Evolutionary conservation across 2,888 invertebrate genomes (phyloP).

Genomic region (Thymelicus lineola): DNA sequence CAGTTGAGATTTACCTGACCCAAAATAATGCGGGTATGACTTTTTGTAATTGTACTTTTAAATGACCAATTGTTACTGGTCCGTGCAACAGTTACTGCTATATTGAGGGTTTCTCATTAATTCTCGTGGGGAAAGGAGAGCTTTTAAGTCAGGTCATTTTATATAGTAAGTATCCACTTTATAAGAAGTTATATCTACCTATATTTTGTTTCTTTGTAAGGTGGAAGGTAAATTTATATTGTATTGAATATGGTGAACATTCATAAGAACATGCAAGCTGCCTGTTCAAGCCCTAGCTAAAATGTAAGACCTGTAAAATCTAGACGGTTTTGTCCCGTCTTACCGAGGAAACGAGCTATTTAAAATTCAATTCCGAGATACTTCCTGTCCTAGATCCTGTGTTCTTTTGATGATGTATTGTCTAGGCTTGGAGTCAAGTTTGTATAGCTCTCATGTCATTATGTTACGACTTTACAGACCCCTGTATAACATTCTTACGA

Average conservation of each 20-base stretch:
- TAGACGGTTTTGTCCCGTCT: background rate
- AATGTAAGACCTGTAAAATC: too few species aligned
- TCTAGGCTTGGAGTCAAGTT: background rate
- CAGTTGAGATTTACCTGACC: conserved; percentile 33
- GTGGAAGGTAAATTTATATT: too few species aligned
- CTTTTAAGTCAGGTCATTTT: background rate
- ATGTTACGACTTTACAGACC: too few species aligned
- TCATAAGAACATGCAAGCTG: too few species aligned
- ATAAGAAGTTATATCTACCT: too few species aligned
- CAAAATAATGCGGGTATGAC: conserved; percentile 25
- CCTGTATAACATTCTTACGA: too few species aligned
- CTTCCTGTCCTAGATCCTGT: background rate
- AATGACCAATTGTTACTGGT: conserved; percentile 34
- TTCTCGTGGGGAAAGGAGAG: conserved; percentile 28
- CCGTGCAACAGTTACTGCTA: conserved; percentile 21
- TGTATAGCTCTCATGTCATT: too few species aligned
- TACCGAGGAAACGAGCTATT: conserved; percentile 21
- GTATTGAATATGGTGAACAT: too few species aligned
- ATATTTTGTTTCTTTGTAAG: too few species aligned
- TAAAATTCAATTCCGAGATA: conserved; percentile 21
- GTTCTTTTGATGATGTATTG: conserved; percentile 16
- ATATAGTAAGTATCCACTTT: background rate
- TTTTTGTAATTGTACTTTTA: conserved; percentile 36
- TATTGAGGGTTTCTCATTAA: conserved; percentile 28
- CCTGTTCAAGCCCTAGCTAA: too few species aligned